Percentiles rank a stretch among this genome's conserved stretches.
Conservation (phyloP, 2,113 vertebrate genomes). For the Tachuris rubrigastra region DNA sequence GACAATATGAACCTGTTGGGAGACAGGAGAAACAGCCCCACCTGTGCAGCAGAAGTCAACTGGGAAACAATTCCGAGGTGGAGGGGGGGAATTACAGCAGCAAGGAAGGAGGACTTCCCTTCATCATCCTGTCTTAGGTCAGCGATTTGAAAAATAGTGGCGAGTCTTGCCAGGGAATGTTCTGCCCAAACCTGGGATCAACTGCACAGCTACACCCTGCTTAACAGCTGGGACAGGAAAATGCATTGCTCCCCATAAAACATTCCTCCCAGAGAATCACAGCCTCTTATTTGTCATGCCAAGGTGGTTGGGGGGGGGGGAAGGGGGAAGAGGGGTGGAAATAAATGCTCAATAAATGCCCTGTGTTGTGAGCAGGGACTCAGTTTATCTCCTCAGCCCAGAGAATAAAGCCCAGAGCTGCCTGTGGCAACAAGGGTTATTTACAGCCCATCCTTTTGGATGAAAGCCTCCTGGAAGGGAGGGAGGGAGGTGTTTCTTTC, state of each 20-base stretch:
- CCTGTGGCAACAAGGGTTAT: background rate
- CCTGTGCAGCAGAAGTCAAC: background rate
- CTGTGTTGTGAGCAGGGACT: background rate
- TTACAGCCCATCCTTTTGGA: background rate
- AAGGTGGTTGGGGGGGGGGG: background rate
- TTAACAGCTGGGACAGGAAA: slow-evolving; percentile 27
- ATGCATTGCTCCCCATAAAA: slow-evolving; percentile 29
- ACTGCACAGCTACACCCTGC: background rate
- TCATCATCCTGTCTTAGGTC: slow-evolving; percentile 6
- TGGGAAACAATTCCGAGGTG: background rate
- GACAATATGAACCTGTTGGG: background rate
- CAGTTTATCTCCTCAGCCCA: slow-evolving; percentile 38
- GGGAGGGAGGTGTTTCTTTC: background rate
- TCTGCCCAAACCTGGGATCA: background rate
- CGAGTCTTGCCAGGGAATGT: background rate
- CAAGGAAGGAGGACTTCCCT: background rate
- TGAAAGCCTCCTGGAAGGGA: background rate
- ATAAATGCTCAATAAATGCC: background rate
- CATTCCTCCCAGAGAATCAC: slow-evolving; percentile 24
- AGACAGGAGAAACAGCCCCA: background rate
- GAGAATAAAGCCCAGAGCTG: background rate
- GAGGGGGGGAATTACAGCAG: background rate
- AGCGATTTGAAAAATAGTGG: slow-evolving; percentile 6
- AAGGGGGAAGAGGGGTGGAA: background rate
- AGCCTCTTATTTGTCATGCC: slow-evolving; percentile 18